These are phyloP conservation scores for Agriopis marginaria DNA, from an alignment of 2,888 invertebrate species.

Conservation along the genomic window DNA sequence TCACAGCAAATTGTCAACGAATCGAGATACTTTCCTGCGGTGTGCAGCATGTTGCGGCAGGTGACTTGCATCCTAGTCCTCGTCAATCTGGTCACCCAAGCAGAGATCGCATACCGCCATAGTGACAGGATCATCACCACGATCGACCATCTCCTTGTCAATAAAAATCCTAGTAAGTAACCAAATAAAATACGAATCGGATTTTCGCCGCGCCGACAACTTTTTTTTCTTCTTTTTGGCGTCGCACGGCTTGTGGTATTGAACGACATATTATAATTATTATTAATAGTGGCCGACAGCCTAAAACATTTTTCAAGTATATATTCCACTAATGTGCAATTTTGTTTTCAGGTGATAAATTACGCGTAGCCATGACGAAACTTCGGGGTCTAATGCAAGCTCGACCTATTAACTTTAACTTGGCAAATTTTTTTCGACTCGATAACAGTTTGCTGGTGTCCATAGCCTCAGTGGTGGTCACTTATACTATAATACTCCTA, in stretches of 20 bases:
- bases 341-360: slow-evolving; percentile 54
- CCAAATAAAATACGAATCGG: not conserved
- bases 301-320: no score
- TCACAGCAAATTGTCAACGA: slow-evolving; percentile 54
- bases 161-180: slow-evolving; percentile 65
- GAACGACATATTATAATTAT: not conserved
- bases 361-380: slow-evolving; percentile 54
- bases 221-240: no score
- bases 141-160: slow-evolving; percentile 66
- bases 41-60: slow-evolving; percentile 60
- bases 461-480: slow-evolving; percentile 70
- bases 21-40: slow-evolving; percentile 57
- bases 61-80: slow-evolving; percentile 61
- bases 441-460: slow-evolving; percentile 67
- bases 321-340: not conserved
- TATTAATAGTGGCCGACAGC: not conserved
- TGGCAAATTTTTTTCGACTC: slow-evolving; percentile 67
- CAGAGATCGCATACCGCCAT: slow-evolving; percentile 65
- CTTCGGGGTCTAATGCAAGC: slow-evolving; percentile 61
- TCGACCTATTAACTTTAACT: slow-evolving; percentile 64
- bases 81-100: slow-evolving; percentile 61
- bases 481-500: slow-evolving; percentile 74
- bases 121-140: slow-evolving; percentile 60
- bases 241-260: no score
- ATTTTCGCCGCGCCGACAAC: no score